Evolutionary conservation across 2,888 invertebrate species (phyloP).

Genomic region (Eilema caniola): DNA sequence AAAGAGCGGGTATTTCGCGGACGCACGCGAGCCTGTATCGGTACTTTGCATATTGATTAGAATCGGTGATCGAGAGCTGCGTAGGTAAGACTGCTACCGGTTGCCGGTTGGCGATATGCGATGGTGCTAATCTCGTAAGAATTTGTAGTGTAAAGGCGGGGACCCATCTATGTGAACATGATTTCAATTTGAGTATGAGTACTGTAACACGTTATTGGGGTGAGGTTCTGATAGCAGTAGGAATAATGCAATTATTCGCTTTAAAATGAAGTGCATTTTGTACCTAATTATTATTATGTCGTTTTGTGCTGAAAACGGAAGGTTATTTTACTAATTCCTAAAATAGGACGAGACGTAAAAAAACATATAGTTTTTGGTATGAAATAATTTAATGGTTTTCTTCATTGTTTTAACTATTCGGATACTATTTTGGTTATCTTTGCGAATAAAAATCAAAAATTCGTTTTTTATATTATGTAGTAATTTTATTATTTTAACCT

Average conservation of each 20-base stretch:
- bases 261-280: too few relatives aligned
- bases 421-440: too few relatives aligned
- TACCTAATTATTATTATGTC: too few relatives aligned
- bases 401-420: too few relatives aligned
- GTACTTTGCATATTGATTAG: conserved; percentile 77
- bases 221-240: neutral
- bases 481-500: neutral
- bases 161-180: conserved; percentile 22
- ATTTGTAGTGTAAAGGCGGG: conserved; percentile 35
- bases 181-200: neutral
- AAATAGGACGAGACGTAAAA: too few relatives aligned
- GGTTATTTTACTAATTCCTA: too few relatives aligned
- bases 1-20: conserved; percentile 55
- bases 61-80: conserved; percentile 56
- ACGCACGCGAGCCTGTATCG: conserved; percentile 57
- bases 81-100: conserved; percentile 45
- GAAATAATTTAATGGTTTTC: too few relatives aligned
- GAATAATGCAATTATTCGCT: too few relatives aligned
- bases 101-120: conserved; percentile 42
- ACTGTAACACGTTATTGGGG: neutral
- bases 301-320: too few relatives aligned
- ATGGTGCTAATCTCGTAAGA: conserved; percentile 45
- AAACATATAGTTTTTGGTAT: too few relatives aligned
- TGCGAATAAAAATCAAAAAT: too few relatives aligned
- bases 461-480: too few relatives aligned